phyloP scores from a whole-genome alignment of 2,888 invertebrate species.

The Argyresthia albistria region DNA sequence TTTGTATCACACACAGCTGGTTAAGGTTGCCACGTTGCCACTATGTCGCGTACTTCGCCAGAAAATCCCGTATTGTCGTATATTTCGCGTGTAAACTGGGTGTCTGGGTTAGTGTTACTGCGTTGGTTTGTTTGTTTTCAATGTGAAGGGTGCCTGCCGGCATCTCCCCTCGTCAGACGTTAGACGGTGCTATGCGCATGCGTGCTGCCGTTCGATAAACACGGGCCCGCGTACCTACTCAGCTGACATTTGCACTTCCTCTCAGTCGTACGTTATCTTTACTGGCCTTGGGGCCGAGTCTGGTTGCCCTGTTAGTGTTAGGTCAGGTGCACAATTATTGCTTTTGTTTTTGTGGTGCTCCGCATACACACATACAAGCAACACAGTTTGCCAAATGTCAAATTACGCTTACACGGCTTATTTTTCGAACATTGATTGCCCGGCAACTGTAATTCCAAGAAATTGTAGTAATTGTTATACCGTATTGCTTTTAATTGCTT shows the following conservation, averaged over 20 bases:
- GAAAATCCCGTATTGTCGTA: neutral
- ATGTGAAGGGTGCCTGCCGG: conserved; percentile 34
- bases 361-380: no score
- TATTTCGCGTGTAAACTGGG: conserved; percentile 3
- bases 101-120: conserved; percentile 48
- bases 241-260: conserved; percentile 18
- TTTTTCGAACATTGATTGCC: no score
- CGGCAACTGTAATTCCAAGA: no score
- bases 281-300: no score
- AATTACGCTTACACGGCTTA: no score
- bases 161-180: conserved; percentile 21
- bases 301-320: no score
- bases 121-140: conserved; percentile 52
- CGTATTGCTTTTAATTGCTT: no score
- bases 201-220: conserved; percentile 54
- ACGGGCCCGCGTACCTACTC: conserved; percentile 15
- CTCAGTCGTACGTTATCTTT: no score
- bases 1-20: conserved; percentile 19
- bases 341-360: no score
- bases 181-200: conserved; percentile 38
- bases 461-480: no score
- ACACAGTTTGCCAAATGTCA: no score
- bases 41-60: neutral
- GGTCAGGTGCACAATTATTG: no score
- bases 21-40: neutral